Percentiles rank a stretch among this genome's conserved stretches.
Conservation (phyloP, 2,797 vertebrate species). For the Acipenser ruthenus region DNA sequence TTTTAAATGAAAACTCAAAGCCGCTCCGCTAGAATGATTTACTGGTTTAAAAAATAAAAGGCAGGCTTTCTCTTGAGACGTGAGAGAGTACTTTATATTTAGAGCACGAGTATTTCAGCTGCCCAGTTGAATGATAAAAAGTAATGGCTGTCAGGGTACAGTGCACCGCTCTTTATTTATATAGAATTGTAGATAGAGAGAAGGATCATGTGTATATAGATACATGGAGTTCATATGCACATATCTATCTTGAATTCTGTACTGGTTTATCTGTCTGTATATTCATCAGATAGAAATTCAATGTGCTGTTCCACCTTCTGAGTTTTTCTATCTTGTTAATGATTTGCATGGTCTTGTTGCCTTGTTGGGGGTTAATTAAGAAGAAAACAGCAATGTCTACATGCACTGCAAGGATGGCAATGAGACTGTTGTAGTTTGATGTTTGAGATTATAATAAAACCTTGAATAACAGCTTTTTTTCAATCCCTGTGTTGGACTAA, state of each 20-base stretch:
- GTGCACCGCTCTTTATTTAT: constrained; percentile 8
- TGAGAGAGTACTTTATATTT: constrained; percentile 21
- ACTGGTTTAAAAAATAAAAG: constrained; percentile 23
- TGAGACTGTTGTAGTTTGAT: too few species aligned
- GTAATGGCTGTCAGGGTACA: constrained; percentile 16
- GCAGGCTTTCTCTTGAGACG: constrained; percentile 12
- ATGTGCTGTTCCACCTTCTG: too few species aligned
- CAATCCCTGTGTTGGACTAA: too few species aligned
- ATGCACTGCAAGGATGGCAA: too few species aligned
- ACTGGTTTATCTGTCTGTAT: too few species aligned
- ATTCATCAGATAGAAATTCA: too few species aligned
- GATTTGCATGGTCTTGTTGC: too few species aligned
- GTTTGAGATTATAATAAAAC: too few species aligned
- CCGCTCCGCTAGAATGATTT: constrained; percentile 11
- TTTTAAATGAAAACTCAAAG: constrained; percentile 17
- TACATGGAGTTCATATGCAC: constrained; percentile 26
- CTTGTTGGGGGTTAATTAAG: too few species aligned
- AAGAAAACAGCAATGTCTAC: too few species aligned
- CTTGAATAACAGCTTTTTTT: too few species aligned
- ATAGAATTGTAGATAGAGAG: constrained; percentile 10
- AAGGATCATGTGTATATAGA: constrained; percentile 34
- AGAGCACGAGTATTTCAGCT: constrained; percentile 13
- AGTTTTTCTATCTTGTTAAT: too few species aligned
- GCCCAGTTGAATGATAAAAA: constrained; percentile 22
- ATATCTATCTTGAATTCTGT: constrained; percentile 31